Conservation (phyloP, 2,113 vertebrate genomes). For the Antechinus stuartii region DNA sequence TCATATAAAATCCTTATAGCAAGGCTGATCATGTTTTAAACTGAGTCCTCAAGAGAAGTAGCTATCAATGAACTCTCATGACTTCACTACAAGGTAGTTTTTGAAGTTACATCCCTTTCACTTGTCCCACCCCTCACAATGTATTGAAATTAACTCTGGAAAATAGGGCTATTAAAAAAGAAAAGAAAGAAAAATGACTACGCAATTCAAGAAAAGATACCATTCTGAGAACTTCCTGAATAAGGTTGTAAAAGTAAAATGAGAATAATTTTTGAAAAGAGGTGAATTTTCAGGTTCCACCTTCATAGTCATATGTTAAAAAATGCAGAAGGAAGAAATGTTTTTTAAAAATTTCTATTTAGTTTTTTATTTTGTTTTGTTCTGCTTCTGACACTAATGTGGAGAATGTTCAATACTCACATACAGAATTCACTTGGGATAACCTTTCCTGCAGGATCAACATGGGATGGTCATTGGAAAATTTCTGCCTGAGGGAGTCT, state of each 20-base stretch:
- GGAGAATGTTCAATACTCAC: constrained; percentile 42
- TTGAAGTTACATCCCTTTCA: constrained; percentile 14
- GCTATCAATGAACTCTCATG: background rate
- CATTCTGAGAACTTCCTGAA: constrained; percentile 1
- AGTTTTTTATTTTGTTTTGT: background rate
- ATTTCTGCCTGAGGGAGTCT: constrained; percentile 24
- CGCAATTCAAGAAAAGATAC: background rate
- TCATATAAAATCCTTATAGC: background rate
- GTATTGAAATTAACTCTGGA: background rate
- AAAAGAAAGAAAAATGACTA: background rate
- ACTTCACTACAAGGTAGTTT: background rate
- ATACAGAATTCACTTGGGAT: constrained; percentile 24
- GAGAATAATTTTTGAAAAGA: background rate
- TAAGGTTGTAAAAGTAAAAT: constrained; percentile 31
- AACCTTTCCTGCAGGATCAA: background rate
- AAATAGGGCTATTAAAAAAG: background rate
- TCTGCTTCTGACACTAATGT: background rate
- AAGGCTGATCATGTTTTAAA: background rate
- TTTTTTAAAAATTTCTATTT: background rate
- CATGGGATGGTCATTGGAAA: background rate
- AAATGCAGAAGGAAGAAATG: background rate
- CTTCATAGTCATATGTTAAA: background rate
- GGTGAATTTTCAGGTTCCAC: background rate
- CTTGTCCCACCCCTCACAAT: constrained; percentile 26
- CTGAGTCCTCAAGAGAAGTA: background rate